Evolutionary conservation across 2,888 invertebrate species (phyloP), one percentile per base, ranked within the genome.

Genomic region (Chrysina gloriosa): DNA sequence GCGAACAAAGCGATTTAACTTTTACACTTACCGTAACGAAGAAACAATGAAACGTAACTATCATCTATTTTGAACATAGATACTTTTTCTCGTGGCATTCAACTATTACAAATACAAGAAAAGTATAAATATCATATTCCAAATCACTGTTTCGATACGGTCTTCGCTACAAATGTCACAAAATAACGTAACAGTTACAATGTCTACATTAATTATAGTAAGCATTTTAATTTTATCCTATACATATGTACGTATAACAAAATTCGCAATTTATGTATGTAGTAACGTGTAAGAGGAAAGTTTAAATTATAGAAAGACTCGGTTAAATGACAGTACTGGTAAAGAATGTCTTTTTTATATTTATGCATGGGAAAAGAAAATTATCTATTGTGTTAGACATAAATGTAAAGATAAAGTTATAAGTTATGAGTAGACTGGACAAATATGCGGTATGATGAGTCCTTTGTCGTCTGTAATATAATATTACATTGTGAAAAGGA

Each of bases 131-230:
- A 31, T 52, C 27, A 52, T 52, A 52, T 31, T 52, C n/a, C 19
- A 6, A 27, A 31, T 31, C 11, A 52, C 31, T n/a, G 5, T 27
- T 52, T 52, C 52, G 31, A 52, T 31, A 31, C 16, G 29, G 14
- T 27, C 31, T 11, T 19, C 19, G 16, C 31, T 14, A 6, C 29
- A 52, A 52, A 52, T 29, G 29, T 61, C 25, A 39, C 9, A 42
- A 61, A 42, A 42, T 27, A 39, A 58, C 25, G 39, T 61, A 42
- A 45, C 61, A 23, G 50, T 50, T 50, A 50, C 50, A 42, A 42
- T 34, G 61, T 42, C 61, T 42, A 29, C 14, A 27, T 52, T 48
- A 52, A 31, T 31, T 52, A 31, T 7, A 52, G 14, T 29, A 29
- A 29, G 14, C 52, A 52, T 52, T 52, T 31, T 31, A 52, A 52